A percentile compares a stretch with the other conserved stretches of the same genome.
These are phyloP conservation scores for Danio aesculapii DNA, from an alignment of 2,797 vertebrate genomes.

Conservation along the genomic window DNA sequence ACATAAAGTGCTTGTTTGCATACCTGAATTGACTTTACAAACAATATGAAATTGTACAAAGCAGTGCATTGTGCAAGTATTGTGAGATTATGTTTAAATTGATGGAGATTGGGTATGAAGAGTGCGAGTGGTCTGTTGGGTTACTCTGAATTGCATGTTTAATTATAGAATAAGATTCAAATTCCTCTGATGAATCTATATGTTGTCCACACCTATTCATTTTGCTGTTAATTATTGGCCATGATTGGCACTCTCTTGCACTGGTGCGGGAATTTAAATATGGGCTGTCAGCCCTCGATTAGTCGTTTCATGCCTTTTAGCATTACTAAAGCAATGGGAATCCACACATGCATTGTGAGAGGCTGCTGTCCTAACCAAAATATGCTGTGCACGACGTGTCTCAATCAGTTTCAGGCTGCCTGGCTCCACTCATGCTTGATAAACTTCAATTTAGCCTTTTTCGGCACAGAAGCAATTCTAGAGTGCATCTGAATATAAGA, in stretches of 20 bases:
- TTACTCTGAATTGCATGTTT: not conserved
- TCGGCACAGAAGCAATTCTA: conserved; percentile 1
- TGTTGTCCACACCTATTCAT: not conserved
- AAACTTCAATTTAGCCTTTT: conserved; percentile 22
- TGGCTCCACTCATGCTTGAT: conserved; percentile 32
- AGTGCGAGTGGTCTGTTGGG: too few relatives aligned
- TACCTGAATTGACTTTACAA: too few relatives aligned
- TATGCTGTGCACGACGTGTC: conserved; percentile 33
- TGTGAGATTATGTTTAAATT: too few relatives aligned
- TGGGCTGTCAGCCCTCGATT: not conserved
- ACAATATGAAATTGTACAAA: too few relatives aligned
- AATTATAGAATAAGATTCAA: not conserved
- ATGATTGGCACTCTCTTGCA: not conserved
- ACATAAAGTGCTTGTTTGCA: too few relatives aligned
- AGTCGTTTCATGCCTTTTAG: conserved; percentile 3
- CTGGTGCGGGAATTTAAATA: not conserved
- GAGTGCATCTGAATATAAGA: conserved; percentile 35
- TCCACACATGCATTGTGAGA: conserved; percentile 11
- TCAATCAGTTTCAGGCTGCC: conserved; percentile 40
- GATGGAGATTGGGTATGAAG: too few relatives aligned
- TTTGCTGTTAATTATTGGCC: not conserved
- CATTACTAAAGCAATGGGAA: conserved; percentile 11
- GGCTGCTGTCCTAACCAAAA: conserved; percentile 3
- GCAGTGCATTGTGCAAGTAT: too few relatives aligned
- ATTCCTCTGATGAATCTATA: not conserved